phyloP scores from a whole-genome alignment of 2,113 vertebrate genomes.

The Cathartes aura region DNA sequence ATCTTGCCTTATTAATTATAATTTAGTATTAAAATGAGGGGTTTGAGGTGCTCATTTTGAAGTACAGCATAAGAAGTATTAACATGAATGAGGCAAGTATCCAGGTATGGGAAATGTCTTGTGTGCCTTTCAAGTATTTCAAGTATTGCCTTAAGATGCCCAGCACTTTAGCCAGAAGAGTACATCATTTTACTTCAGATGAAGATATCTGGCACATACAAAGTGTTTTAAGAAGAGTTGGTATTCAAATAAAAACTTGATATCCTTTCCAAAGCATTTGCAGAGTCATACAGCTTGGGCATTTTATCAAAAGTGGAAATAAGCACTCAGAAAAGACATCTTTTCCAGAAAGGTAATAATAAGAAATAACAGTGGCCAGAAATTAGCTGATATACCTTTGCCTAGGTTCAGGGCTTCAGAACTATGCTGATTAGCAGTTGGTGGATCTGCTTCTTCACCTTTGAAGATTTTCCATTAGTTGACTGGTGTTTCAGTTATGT shows the following conservation, averaged over 20 bases:
- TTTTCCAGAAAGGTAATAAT: background rate
- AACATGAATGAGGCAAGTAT: background rate
- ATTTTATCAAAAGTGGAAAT: background rate
- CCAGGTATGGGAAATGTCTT: background rate
- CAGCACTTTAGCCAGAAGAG: background rate
- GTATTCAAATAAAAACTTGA: background rate
- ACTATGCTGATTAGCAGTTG: background rate
- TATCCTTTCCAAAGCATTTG: background rate
- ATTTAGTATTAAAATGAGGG: constrained; percentile 9
- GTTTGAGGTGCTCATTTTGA: constrained; percentile 6
- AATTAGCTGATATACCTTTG: background rate
- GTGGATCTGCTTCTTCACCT: background rate
- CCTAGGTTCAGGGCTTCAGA: background rate
- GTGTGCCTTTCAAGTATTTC: background rate
- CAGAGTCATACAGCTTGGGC: background rate
- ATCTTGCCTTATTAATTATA: constrained; percentile 14
- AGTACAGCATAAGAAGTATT: background rate
- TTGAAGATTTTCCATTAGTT: background rate
- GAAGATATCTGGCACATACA: background rate
- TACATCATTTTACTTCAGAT: background rate
- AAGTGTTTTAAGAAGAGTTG: background rate
- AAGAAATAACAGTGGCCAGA: background rate
- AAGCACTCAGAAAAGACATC: background rate
- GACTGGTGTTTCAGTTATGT: background rate
- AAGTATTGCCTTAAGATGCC: background rate